Evolutionary conservation across 37 sponge, comb jelly and placozoan genomes (phyloP).

Genomic region (Petrosia ficiformis): DNA sequence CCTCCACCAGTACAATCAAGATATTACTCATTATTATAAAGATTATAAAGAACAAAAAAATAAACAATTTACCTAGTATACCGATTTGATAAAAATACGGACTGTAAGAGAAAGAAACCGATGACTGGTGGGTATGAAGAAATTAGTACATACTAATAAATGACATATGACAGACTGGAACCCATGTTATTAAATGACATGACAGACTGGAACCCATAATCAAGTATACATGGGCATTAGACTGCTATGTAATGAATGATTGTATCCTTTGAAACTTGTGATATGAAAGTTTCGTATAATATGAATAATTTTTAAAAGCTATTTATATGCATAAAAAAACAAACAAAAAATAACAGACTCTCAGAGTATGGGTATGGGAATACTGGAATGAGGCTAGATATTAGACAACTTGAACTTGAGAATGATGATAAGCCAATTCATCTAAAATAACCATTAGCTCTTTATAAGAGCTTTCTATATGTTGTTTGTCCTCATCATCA

Average conservation of each 20-base stretch:
- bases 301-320: neutral
- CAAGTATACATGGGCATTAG: neutral
- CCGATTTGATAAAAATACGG: too few species aligned
- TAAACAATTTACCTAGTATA: too few species aligned
- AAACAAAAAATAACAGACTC: neutral
- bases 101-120: too few species aligned
- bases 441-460: conserved; percentile 34
- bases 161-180: too few species aligned
- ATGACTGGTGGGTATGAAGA: too few species aligned
- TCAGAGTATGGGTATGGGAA: neutral
- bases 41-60: too few species aligned
- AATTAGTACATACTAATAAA: too few species aligned
- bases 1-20: too few species aligned
- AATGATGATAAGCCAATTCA: conserved; percentile 36
- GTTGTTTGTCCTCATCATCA: conserved; percentile 5
- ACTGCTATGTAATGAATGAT: neutral
- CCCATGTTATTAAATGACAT: too few species aligned
- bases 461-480: neutral
- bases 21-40: too few species aligned
- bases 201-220: too few species aligned
- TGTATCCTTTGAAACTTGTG: conserved; percentile 1
- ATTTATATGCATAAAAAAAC: neutral
- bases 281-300: neutral
- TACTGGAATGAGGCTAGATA: neutral
- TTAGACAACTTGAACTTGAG: conserved; percentile 13